Evolutionary conservation across 2,888 invertebrate genomes (phyloP).

Genomic region (Tricholauxania praeusta): DNA sequence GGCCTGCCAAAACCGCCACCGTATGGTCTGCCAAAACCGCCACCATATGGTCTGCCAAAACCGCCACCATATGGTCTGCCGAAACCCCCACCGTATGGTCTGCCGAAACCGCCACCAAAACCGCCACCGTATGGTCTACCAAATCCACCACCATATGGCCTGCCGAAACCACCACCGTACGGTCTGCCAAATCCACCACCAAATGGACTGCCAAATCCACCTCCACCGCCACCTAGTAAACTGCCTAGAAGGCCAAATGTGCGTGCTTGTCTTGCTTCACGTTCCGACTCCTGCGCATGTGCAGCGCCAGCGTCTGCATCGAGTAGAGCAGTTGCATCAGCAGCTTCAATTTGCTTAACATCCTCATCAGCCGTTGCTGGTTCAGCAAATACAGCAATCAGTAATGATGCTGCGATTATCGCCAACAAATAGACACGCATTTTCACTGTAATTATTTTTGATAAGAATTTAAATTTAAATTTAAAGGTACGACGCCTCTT

Average conservation of each 20-base stretch:
- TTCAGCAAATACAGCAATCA: not conserved
- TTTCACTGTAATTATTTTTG: not conserved
- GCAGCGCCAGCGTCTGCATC: conserved; percentile 45
- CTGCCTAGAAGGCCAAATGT: not conserved
- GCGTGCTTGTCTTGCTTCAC: conserved; percentile 41
- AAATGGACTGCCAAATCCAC: not conserved
- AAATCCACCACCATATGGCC: conserved; percentile 1
- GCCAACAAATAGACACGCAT: conserved; percentile 27
- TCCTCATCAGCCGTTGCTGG: too few species aligned
- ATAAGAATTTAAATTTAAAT: too few species aligned
- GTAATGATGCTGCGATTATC: conserved; percentile 15
- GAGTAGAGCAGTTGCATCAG: conserved; percentile 32
- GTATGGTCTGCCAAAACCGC: conserved; percentile 31
- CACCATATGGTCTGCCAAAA: conserved; percentile 39
- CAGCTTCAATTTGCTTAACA: too few species aligned
- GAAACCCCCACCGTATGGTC: conserved; percentile 35
- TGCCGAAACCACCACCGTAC: conserved; percentile 3
- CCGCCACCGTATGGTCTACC: not conserved
- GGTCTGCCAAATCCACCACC: too few species aligned
- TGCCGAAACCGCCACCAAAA: conserved; percentile 31
- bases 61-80: conserved; percentile 44
- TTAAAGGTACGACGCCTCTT: too few species aligned
- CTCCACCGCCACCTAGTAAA: not conserved
- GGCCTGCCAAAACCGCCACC: conserved; percentile 5
- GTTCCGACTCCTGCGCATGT: conserved; percentile 31